Conservation (phyloP, 2,797 vertebrate genomes). For the Rhinogobio ventralis region DNA sequence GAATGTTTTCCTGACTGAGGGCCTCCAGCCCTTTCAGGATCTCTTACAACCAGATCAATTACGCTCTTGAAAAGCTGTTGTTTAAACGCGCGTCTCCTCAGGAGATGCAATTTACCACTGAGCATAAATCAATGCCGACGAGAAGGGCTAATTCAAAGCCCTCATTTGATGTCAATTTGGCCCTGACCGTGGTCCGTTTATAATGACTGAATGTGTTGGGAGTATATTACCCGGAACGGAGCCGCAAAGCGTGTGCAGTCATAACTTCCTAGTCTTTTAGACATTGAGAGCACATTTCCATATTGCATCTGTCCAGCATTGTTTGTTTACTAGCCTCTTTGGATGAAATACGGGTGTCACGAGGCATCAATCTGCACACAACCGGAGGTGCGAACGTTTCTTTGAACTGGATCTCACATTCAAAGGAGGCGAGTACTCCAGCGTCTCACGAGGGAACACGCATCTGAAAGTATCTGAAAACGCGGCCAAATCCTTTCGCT, state of each 20-base stretch:
- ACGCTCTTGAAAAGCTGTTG: slow-evolving; percentile 64
- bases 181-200: slow-evolving; percentile 71
- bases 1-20: slow-evolving; percentile 30
- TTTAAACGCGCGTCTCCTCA: slow-evolving; percentile 56
- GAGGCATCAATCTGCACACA: slow-evolving; percentile 72
- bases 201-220: slow-evolving; percentile 73
- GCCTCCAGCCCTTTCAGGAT: slow-evolving; percentile 42
- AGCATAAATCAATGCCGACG: slow-evolving; percentile 80
- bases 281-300: slow-evolving; percentile 72
- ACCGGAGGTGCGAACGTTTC: slow-evolving; percentile 46
- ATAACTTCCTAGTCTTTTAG: slow-evolving; percentile 72
- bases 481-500: neutral
- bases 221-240: slow-evolving; percentile 78
- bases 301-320: slow-evolving; percentile 78
- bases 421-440: neutral
- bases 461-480: slow-evolving; percentile 16
- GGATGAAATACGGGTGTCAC: slow-evolving; percentile 76
- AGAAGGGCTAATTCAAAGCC: slow-evolving; percentile 81
- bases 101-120: slow-evolving; percentile 78
- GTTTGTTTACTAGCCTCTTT: slow-evolving; percentile 81
- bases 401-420: slow-evolving; percentile 29
- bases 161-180: slow-evolving; percentile 83
- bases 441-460: slow-evolving; percentile 8
- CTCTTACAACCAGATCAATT: slow-evolving; percentile 72
- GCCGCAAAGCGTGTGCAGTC: slow-evolving; percentile 59